Evolutionary conservation across 2,797 vertebrate genomes (phyloP).

Genomic region (Odontamblyopus lacepedii): DNA sequence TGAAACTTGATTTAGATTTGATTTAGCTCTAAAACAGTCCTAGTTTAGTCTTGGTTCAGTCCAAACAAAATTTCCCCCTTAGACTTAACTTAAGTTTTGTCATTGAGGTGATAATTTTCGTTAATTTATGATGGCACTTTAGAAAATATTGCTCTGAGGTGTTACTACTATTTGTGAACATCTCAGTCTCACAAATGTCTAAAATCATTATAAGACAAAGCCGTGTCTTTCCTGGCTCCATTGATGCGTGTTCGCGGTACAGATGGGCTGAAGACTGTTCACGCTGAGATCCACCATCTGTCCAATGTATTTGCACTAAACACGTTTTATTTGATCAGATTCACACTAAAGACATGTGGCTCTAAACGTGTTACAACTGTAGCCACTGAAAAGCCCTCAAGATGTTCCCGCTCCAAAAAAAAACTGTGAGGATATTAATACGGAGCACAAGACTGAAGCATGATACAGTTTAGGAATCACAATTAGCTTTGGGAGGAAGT

Average conservation of each 20-base stretch:
- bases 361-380: constrained; percentile 13
- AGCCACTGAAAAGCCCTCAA: constrained; percentile 17
- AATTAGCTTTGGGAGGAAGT: constrained; percentile 19
- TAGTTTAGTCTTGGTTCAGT: not conserved
- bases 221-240: constrained; percentile 18
- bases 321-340: constrained; percentile 29
- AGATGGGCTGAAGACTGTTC: constrained; percentile 55
- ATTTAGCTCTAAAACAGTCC: not conserved
- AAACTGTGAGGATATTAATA: constrained; percentile 20
- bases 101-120: no score
- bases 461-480: constrained; percentile 37
- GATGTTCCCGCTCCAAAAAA: constrained; percentile 22
- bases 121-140: no score
- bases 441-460: constrained; percentile 52
- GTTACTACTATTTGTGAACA: not conserved
- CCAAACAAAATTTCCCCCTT: not conserved
- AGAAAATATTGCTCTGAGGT: not conserved
- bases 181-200: not conserved
- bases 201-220: constrained; percentile 6
- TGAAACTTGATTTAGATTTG: not conserved
- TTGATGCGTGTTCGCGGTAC: constrained; percentile 20
- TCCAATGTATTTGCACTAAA: constrained; percentile 41
- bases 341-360: constrained; percentile 22
- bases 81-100: not conserved
- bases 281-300: constrained; percentile 56